Evolutionary conservation across 2,113 vertebrate genomes (phyloP).

Genomic region (Ictalurus furcatus): DNA sequence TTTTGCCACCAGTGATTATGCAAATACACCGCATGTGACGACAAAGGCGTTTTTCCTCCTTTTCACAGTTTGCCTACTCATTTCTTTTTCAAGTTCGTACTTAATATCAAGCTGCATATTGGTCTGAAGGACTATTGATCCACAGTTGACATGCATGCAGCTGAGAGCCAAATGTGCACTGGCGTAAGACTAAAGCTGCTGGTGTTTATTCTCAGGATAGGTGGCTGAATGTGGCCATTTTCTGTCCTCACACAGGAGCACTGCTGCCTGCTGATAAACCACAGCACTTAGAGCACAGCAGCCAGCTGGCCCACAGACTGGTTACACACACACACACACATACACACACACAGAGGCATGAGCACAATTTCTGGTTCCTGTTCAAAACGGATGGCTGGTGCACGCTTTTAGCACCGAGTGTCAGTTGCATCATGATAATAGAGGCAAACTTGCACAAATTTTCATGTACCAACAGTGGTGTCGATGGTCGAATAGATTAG

Average conservation of each 20-base stretch:
- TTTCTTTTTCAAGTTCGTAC: neutral
- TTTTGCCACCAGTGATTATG: slow-evolving; percentile 20
- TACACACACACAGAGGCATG: no score
- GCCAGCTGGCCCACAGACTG: slow-evolving; percentile 1
- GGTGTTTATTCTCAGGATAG: slow-evolving; percentile 24
- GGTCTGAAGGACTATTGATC: slow-evolving; percentile 1
- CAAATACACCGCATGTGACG: neutral
- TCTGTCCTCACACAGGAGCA: slow-evolving; percentile 25
- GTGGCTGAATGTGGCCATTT: neutral
- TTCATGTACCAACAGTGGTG: neutral
- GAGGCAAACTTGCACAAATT: neutral
- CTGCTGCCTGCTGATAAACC: slow-evolving; percentile 33
- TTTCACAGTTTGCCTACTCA: neutral
- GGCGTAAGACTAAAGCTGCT: neutral
- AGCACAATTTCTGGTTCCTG: no score
- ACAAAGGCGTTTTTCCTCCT: neutral
- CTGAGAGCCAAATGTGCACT: slow-evolving; percentile 1
- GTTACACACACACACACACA: neutral
- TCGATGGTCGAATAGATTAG: no score
- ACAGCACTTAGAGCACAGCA: neutral
- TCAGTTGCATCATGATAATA: neutral
- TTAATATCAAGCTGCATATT: neutral
- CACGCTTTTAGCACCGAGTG: neutral
- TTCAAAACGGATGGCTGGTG: neutral
- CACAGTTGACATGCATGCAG: neutral